Evolutionary conservation across 2,797 vertebrate genomes (phyloP), one percentile per base, ranked within the genome.

Genomic region (Menidia menidia): DNA sequence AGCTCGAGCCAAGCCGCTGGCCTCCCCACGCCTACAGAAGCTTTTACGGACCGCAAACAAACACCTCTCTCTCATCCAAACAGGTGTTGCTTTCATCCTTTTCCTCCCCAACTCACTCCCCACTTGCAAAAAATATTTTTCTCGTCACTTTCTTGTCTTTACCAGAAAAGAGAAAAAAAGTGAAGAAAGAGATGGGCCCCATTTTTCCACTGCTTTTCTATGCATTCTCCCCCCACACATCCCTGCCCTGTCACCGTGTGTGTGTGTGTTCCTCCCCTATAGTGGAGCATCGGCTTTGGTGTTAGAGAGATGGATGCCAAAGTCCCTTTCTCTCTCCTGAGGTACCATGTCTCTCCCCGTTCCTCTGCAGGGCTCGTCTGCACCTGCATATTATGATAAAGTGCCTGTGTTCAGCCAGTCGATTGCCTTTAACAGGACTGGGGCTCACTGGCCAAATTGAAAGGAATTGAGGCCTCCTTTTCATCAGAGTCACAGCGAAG

Each of bases 311-410:
- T 94, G 91, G 93, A 94, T 95, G 89, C 91, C 87, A 88, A 90
- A 84, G 89, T 88, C 71, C 61, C 56, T 77, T 75, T 90, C 88
- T 90, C 81, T 88, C 86, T 91, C 88, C 81, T 90, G 75, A 89
- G 91, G 90, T 86, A 14, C 80, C 86, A 65, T 87, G 85, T 88
- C 82, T 86, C 80, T 71, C 64, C 77, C 71, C 85, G 84, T 86
- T 84, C 75, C 64, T 86, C 86, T 84, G 81, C 81, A 77, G 68
- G 74, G 78, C 87, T 86, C 82, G 87, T 92, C 89, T 89, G 85
- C 91, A 92, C 92, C 92, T 94, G 91, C 90, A 94, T 94, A 94
- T 95, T 95, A 93, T 95, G 94, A 95, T 95, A 89, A 94, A 95
- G 90, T 93, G 93, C 89, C 87, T 92, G 88, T 92, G 89, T 93